Evolutionary conservation across 2,113 vertebrate species (phyloP).

Genomic region (Caranx melampygus): DNA sequence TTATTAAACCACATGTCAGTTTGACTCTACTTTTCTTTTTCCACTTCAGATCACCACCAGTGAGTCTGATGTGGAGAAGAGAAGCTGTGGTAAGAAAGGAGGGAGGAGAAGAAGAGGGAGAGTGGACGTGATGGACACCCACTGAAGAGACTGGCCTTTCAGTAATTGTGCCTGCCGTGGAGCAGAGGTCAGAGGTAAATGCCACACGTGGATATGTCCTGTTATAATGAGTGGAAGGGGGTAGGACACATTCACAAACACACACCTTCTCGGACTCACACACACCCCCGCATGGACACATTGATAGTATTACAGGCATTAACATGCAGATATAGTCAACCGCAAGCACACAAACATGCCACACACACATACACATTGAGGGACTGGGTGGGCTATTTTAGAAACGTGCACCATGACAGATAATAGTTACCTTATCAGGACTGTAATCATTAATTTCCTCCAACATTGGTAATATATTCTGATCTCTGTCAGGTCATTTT

Average conservation of each 20-base stretch:
- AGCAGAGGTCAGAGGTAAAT: conserved; percentile 82
- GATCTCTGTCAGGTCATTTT: conserved; percentile 39
- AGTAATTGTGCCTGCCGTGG: conserved; percentile 74
- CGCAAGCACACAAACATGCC: conserved; percentile 21
- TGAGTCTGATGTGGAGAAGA: conserved; percentile 24
- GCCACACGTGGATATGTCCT: conserved; percentile 71
- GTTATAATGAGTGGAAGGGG: conserved; percentile 73
- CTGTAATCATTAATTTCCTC: conserved; percentile 68
- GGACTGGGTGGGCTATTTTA: conserved; percentile 7
- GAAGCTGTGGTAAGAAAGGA: background rate
- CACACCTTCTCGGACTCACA: conserved; percentile 26
- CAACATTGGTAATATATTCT: conserved; percentile 47
- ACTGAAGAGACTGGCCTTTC: conserved; percentile 77
- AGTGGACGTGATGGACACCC: conserved; percentile 69
- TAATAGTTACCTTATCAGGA: conserved; percentile 45
- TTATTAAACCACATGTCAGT: conserved; percentile 43
- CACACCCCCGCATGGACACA: background rate
- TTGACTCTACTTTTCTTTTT: conserved; percentile 9
- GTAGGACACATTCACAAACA: conserved; percentile 44
- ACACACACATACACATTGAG: background rate
- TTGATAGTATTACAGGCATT: conserved; percentile 17
- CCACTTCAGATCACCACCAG: background rate
- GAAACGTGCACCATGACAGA: conserved; percentile 25
- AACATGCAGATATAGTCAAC: conserved; percentile 49
- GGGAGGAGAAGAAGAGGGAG: conserved; percentile 26